Conservation (phyloP, 2,797 vertebrate genomes). For the Coregonus ussuriensis region DNA sequence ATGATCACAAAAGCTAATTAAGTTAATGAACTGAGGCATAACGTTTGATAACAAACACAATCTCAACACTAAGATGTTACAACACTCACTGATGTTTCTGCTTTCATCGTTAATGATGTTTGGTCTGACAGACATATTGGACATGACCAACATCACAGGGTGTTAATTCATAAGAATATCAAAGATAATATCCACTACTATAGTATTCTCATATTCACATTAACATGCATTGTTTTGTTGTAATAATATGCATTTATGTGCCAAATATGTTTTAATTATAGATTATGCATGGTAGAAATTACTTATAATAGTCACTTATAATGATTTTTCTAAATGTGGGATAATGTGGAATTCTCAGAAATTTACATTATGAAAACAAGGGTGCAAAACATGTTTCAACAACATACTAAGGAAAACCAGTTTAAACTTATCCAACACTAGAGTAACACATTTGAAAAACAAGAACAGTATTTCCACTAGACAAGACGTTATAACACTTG, state of each 20-base stretch:
- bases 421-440: neutral
- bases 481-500: neutral
- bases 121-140: neutral
- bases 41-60: conserved; percentile 54
- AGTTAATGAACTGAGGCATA: conserved; percentile 55
- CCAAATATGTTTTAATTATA: too few relatives aligned
- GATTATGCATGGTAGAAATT: neutral
- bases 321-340: neutral
- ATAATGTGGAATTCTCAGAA: neutral
- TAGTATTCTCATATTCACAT: neutral
- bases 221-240: neutral
- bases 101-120: conserved; percentile 22
- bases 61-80: conserved; percentile 31
- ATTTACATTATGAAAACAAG: too few relatives aligned
- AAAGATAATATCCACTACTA: neutral
- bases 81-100: conserved; percentile 26
- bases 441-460: neutral
- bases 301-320: neutral
- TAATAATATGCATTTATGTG: neutral
- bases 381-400: neutral
- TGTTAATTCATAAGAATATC: neutral
- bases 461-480: neutral
- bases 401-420: neutral
- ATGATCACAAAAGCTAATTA: conserved; percentile 62
- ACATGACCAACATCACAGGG: neutral